A percentile compares a stretch with the other conserved stretches of the same genome.
These are phyloP conservation scores for Acanthaster planci DNA, from an alignment of 35 echinoderm and acorn worm species.

Conservation along the genomic window DNA sequence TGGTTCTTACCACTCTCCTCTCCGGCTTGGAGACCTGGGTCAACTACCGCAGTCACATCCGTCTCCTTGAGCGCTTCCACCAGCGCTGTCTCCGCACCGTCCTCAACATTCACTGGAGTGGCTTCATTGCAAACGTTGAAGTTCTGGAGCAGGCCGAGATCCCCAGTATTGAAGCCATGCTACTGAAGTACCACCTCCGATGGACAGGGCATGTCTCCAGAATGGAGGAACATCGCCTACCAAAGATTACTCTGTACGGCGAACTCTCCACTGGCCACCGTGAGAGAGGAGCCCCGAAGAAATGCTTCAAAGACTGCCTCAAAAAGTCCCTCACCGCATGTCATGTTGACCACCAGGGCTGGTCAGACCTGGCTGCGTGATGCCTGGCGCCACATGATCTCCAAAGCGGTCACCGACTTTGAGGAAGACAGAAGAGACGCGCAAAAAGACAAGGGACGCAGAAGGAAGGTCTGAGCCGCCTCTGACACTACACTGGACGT, in stretches of 20 bases:
- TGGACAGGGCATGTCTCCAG: constrained; percentile 33
- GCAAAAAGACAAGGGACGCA: no score
- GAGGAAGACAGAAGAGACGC: no score
- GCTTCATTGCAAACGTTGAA: constrained; percentile 33
- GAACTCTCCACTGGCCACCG: constrained; percentile 34
- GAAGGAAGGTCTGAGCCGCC: no score
- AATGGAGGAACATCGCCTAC: constrained; percentile 38
- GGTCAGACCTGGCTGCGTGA: no score
- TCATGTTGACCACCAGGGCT: background rate
- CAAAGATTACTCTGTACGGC: constrained; percentile 29
- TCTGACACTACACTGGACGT: no score
- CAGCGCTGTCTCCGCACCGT: constrained; percentile 30
- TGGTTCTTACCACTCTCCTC: constrained; percentile 39
- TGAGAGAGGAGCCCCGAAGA: constrained; percentile 22
- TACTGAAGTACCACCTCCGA: constrained; percentile 4
- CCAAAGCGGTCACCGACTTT: no score
- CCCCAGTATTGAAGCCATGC: constrained; percentile 31
- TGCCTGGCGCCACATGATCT: no score
- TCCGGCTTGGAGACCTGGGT: constrained; percentile 34
- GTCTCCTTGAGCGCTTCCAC: constrained; percentile 41
- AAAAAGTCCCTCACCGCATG: background rate
- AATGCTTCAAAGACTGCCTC: constrained; percentile 27
- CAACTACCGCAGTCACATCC: constrained; percentile 15
- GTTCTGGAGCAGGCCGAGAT: constrained; percentile 38
- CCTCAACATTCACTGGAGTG: constrained; percentile 36